Conservation (phyloP, 2,888 invertebrate genomes). For the Eristalis pertinax region DNA sequence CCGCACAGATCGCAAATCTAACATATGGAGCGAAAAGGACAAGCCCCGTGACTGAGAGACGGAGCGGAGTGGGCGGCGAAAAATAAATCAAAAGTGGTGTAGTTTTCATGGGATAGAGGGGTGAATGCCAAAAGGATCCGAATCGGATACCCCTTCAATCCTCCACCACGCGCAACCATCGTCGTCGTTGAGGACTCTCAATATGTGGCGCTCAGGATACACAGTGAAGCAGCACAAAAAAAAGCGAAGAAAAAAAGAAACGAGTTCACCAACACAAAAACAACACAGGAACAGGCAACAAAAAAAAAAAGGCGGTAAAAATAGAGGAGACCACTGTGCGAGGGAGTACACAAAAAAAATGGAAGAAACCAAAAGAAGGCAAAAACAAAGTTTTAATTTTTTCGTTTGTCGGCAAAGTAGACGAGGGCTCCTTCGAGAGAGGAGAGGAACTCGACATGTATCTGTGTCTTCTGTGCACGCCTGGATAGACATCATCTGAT, state of each 20-base stretch:
- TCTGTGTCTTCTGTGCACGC: slow-evolving; percentile 43
- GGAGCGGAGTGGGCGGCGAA: not conserved
- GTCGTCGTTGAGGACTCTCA: slow-evolving; percentile 15
- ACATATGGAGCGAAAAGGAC: slow-evolving; percentile 55
- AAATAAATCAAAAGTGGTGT: slow-evolving; percentile 55
- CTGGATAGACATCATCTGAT: slow-evolving; percentile 46
- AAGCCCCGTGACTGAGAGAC: not conserved
- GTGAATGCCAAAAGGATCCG: slow-evolving; percentile 66
- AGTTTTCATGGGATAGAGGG: slow-evolving; percentile 42
- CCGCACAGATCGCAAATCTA: slow-evolving; percentile 35
- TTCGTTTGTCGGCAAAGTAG: slow-evolving; percentile 67
- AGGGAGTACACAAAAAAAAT: slow-evolving; percentile 12
- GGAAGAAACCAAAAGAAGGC: too few relatives aligned
- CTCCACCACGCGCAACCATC: not conserved
- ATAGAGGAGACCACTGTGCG: slow-evolving; percentile 18
- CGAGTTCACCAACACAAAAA: slow-evolving; percentile 24
- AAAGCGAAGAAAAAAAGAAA: slow-evolving; percentile 22
- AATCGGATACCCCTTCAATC: slow-evolving; percentile 12
- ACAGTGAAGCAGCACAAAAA: not conserved
- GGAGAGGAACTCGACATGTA: slow-evolving; percentile 17
- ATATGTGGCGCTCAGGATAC: slow-evolving; percentile 20
- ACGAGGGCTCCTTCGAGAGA: slow-evolving; percentile 31
- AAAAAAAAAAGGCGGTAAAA: slow-evolving; percentile 65
- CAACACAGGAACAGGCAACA: too few relatives aligned
- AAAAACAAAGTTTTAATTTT: slow-evolving; percentile 63